Conservation (phyloP, 2,113 vertebrate species). For the Mobula hypostoma region DNA sequence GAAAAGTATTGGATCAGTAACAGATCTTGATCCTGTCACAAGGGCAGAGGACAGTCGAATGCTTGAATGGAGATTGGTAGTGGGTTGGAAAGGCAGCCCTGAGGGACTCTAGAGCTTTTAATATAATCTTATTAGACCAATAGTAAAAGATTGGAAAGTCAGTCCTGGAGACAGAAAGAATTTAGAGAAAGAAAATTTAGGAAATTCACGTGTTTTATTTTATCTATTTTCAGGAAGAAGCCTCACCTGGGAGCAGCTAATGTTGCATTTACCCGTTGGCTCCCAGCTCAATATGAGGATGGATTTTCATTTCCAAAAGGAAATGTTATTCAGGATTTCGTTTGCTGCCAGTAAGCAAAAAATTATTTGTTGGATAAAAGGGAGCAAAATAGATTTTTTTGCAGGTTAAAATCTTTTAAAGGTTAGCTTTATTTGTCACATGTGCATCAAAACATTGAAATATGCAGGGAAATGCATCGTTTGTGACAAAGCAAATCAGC, state of each 20-base stretch:
- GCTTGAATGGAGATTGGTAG: too few species aligned
- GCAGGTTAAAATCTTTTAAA: too few species aligned
- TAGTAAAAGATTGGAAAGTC: background rate
- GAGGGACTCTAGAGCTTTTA: too few species aligned
- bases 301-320: conserved; percentile 48
- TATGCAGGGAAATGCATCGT: too few species aligned
- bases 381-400: background rate
- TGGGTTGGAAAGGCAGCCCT: background rate
- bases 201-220: background rate
- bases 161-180: background rate
- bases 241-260: conserved; percentile 63
- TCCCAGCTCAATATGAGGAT: conserved; percentile 72
- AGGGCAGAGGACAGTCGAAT: too few species aligned
- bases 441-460: too few species aligned
- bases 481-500: too few species aligned
- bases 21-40: background rate
- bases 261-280: conserved; percentile 63
- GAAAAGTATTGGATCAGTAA: background rate
- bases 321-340: conserved; percentile 40
- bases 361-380: background rate
- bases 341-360: conserved; percentile 65
- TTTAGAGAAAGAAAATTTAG: background rate
- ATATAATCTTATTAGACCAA: too few species aligned
- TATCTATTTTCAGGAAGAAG: conserved; percentile 49
- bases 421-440: too few species aligned